Evolutionary conservation across 2,888 invertebrate species (phyloP), one percentile per base, ranked within the genome.

Genomic region (Habroteleia sp.): DNA sequence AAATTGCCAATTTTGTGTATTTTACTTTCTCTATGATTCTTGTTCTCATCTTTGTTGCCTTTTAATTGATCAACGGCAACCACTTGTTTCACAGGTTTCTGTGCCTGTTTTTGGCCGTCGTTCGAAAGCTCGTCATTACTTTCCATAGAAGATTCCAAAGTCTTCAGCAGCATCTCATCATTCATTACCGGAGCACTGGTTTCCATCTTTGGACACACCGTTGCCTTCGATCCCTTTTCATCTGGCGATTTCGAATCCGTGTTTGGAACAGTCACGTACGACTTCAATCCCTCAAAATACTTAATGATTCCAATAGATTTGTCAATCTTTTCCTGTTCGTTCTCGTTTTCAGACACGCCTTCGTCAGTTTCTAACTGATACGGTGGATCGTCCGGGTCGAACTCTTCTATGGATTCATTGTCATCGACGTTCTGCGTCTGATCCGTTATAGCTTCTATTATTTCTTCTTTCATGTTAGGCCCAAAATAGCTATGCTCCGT

Each of bases 371-470:
- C 81, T 3, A 79, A 77, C 27, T 83, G 80, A 60, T 81, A 81
- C 0, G 80, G 75, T 14, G 82, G 82, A 77, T 87, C 85, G 2
- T 86, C 86, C 0, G 87, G 87, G 80, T 88, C 88, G 48, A 88
- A 88, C 76, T 88, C 88, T 69, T 88, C 87, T 17, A 87, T 82
- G 0, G 86, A 85, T 33, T 87, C 85, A 35, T 83, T 82, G 35
- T 84, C 84, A 3, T 77, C 73, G n/a, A 48, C 31, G 1, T 42
- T 20, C 1, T 31, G 46, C 6, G 6, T 10, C 6, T 56, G 14
- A 23, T 20, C 46, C n/a, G 6, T 27, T 0, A 11, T 4, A 14
- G 25, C 35, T 11, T 35, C 16, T 1, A 31, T 7, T 0, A 73
- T 14, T 44, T 80, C 79, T 10, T 82, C 78, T 5, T 62, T 68